Evolutionary conservation across 2,797 vertebrate species (phyloP).

Genomic region (Periophthalmus magnuspinnatus): DNA sequence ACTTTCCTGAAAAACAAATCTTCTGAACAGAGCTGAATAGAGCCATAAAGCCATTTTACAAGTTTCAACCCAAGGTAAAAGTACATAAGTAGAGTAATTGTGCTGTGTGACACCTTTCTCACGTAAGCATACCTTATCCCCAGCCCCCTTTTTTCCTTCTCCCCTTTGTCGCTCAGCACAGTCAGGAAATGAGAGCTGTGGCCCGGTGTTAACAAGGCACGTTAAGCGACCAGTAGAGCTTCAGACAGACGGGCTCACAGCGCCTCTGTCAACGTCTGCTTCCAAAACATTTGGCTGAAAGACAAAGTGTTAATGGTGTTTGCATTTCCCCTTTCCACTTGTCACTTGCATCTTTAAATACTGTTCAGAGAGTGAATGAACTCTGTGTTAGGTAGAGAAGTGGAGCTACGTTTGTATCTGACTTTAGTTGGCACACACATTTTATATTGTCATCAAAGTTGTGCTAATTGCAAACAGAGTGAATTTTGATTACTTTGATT

Average conservation of each 20-base stretch:
- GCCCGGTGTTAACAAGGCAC: slow-evolving; percentile 50
- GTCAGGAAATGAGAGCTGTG: slow-evolving; percentile 60
- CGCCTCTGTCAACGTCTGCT: slow-evolving; percentile 62
- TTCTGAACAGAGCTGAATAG: neutral
- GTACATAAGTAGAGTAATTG: slow-evolving; percentile 9
- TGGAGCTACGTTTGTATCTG: no score
- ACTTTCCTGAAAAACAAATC: neutral
- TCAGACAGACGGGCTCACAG: slow-evolving; percentile 49
- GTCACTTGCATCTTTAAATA: slow-evolving; percentile 24
- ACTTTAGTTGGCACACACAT: no score
- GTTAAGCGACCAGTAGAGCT: slow-evolving; percentile 35
- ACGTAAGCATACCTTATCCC: slow-evolving; percentile 16
- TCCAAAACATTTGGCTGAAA: slow-evolving; percentile 47
- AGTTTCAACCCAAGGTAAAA: slow-evolving; percentile 25
- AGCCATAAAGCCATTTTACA: slow-evolving; percentile 16
- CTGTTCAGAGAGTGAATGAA: slow-evolving; percentile 11
- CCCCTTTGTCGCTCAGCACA: slow-evolving; percentile 31
- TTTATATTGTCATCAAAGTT: neutral
- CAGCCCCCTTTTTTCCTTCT: slow-evolving; percentile 1
- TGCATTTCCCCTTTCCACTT: slow-evolving; percentile 39
- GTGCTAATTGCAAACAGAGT: neutral
- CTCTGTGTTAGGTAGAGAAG: no score
- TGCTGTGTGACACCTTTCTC: slow-evolving; percentile 58
- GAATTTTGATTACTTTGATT: neutral
- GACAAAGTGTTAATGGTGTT: slow-evolving; percentile 53